A percentile compares a stretch with the other conserved stretches of the same genome.
Conservation (phyloP, 2,113 vertebrate species). For the Nibea coibor region DNA sequence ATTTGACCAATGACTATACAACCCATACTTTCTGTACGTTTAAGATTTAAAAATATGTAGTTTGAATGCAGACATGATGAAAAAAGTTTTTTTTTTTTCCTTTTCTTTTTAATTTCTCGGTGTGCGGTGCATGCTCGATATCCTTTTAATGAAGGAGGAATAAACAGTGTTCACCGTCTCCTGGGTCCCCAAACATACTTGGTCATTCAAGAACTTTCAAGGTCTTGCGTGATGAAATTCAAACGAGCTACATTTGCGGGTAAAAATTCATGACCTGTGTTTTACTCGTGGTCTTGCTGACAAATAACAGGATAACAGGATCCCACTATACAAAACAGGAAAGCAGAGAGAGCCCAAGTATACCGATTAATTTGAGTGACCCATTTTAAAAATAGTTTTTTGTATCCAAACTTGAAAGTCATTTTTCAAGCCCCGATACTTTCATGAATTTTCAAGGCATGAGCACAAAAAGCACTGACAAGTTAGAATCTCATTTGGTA, state of each 20-base stretch:
- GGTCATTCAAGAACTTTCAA: conserved; percentile 35
- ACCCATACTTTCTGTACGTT: conserved; percentile 14
- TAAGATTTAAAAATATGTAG: conserved; percentile 14
- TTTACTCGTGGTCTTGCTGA: not conserved
- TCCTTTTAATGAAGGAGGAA: conserved; percentile 46
- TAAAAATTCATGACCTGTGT: not conserved
- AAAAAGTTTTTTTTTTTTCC: conserved; percentile 24
- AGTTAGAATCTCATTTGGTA: conserved; percentile 53
- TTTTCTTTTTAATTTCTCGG: conserved; percentile 41
- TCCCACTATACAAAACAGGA: not conserved
- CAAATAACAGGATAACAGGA: not conserved
- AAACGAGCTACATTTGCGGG: not conserved
- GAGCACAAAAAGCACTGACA: conserved; percentile 36
- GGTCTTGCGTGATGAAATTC: conserved; percentile 19
- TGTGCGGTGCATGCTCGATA: conserved; percentile 26
- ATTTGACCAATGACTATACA: conserved; percentile 16
- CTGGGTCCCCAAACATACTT: conserved; percentile 7
- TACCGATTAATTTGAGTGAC: conserved; percentile 15
- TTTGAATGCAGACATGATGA: conserved; percentile 5
- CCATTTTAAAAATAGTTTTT: conserved; percentile 47
- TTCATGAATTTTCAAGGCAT: conserved; percentile 30
- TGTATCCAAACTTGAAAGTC: conserved; percentile 22
- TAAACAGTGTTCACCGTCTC: conserved; percentile 32
- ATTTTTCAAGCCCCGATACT: not conserved
- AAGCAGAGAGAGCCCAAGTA: not conserved